phyloP scores from a whole-genome alignment of 1,140 invertebrate species.

The Drosophila guanche region DNA sequence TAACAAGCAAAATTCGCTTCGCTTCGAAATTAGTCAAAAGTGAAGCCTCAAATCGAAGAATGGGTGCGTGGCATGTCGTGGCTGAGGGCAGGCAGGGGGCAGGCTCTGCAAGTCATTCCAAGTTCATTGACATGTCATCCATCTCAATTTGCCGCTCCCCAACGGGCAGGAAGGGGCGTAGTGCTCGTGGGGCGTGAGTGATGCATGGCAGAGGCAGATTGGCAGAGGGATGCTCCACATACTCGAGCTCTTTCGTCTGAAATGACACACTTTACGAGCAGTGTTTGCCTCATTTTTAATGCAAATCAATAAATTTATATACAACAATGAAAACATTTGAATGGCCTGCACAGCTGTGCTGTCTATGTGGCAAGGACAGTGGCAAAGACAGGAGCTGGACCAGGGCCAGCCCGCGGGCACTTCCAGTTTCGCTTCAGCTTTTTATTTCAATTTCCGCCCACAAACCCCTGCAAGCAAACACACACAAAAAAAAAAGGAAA shows the following conservation, averaged over 20 bases:
- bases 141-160: constrained; percentile 52
- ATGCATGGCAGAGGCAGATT: not conserved
- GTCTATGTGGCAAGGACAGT: not conserved
- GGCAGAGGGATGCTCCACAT: constrained; percentile 5
- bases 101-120: constrained; percentile 51
- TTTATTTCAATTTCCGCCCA: constrained; percentile 79
- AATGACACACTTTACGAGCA: constrained; percentile 55
- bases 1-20: constrained; percentile 60
- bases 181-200: not conserved
- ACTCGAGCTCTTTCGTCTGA: constrained; percentile 7
- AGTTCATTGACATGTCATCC: constrained; percentile 76
- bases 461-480: constrained; percentile 39
- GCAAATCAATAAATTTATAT: constrained; percentile 72
- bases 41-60: constrained; percentile 33
- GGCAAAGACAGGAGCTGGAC: constrained; percentile 19
- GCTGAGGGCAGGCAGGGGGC: constrained; percentile 14
- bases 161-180: not conserved
- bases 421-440: constrained; percentile 64
- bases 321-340: constrained; percentile 37
- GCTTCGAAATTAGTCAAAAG: constrained; percentile 58
- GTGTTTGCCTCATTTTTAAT: constrained; percentile 39
- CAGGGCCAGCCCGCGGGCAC: constrained; percentile 49
- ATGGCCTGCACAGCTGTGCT: constrained; percentile 55
- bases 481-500: not conserved
- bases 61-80: constrained; percentile 1